A percentile compares a stretch with the other conserved stretches of the same genome.
phyloP scores from a whole-genome alignment of 2,888 invertebrate species.

The Balanococcus diminutus region DNA sequence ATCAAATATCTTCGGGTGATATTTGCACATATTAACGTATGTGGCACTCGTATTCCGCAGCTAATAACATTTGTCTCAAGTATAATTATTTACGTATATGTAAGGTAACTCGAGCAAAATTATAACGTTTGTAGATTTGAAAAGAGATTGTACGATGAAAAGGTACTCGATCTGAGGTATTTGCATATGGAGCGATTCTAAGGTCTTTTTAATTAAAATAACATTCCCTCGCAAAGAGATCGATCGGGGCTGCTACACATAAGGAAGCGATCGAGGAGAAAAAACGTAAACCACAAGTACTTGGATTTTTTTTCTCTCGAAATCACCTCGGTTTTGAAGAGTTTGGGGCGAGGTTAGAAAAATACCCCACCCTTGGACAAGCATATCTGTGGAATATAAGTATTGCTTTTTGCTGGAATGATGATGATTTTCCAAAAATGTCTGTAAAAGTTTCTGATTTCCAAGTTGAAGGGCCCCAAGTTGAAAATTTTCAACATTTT shows the following conservation, averaged over 20 bases:
- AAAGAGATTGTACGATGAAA: background rate
- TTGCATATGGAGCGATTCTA: background rate
- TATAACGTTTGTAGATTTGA: background rate
- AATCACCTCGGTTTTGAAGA: background rate
- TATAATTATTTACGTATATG: background rate
- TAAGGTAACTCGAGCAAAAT: background rate
- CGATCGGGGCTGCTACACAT: background rate
- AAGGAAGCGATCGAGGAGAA: background rate
- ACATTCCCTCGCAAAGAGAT: background rate
- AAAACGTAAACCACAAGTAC: background rate
- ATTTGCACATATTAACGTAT: background rate
- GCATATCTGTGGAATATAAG: too few relatives aligned
- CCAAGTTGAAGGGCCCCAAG: too few relatives aligned
- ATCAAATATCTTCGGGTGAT: conserved; percentile 19
- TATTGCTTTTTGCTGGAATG: too few relatives aligned
- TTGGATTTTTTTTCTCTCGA: background rate
- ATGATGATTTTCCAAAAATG: too few relatives aligned
- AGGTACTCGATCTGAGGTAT: background rate
- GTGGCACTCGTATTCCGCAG: background rate
- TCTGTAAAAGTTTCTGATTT: too few relatives aligned
- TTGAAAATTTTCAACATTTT: too few relatives aligned
- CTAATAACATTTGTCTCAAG: background rate
- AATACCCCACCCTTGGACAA: too few relatives aligned
- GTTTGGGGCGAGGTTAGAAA: background rate
- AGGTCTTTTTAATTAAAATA: background rate